Conservation (phyloP, 37 sponge, comb jelly and placozoan genomes). For the Chondrilla cf. caribensis region DNA sequence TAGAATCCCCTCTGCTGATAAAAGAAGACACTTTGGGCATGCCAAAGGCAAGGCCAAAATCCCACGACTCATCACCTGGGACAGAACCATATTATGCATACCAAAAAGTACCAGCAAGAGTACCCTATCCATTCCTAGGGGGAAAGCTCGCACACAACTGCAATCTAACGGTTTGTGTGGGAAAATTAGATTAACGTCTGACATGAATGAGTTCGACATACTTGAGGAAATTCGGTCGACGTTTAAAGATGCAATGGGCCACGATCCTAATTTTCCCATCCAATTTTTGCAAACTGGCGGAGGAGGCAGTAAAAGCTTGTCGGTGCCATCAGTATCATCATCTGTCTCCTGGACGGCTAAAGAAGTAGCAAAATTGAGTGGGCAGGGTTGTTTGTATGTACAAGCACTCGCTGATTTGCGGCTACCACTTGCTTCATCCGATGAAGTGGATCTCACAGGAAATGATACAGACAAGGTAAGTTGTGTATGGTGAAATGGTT, state of each 20-base stretch:
- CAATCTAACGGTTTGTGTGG: constrained; percentile 38
- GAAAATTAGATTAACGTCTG: constrained; percentile 34
- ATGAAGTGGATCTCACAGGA: constrained; percentile 1
- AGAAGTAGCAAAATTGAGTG: constrained; percentile 17
- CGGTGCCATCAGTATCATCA: constrained; percentile 25
- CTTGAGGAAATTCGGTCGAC: constrained; percentile 31
- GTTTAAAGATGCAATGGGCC: constrained; percentile 41
- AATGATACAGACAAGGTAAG: no score
- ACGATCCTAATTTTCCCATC: constrained; percentile 32
- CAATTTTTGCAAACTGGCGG: constrained; percentile 39
- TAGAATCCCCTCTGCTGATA: background rate
- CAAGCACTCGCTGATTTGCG: background rate
- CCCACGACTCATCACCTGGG: constrained; percentile 19
- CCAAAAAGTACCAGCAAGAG: background rate
- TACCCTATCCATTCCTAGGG: background rate
- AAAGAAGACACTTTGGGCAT: background rate
- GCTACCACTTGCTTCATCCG: background rate
- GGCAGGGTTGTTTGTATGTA: constrained; percentile 24
- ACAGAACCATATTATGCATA: constrained; percentile 14
- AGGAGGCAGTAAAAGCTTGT: constrained; percentile 25
- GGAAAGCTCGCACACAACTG: constrained; percentile 5
- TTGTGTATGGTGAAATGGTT: no score
- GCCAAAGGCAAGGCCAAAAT: background rate
- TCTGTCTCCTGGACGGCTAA: constrained; percentile 35
- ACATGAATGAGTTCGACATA: constrained; percentile 29